A percentile compares a stretch with the other conserved stretches of the same genome.
These are phyloP conservation scores for Phylloscopus whistleri DNA, from an alignment of 2,113 vertebrate species.

Conservation along the genomic window DNA sequence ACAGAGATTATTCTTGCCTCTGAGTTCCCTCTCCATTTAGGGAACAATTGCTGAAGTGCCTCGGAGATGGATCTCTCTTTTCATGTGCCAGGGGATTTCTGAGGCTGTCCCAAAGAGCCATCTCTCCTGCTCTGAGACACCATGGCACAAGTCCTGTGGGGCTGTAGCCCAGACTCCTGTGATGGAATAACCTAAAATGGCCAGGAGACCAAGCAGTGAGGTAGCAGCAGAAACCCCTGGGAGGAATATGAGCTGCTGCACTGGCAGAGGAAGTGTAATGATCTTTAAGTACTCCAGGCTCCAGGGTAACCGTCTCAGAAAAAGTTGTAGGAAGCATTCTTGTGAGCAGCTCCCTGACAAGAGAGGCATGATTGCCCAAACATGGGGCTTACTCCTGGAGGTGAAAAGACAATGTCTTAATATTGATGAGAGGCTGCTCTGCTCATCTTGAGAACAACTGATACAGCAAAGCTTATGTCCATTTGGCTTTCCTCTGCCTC, in stretches of 20 bases:
- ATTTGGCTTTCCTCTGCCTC: not conserved
- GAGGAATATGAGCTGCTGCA: not conserved
- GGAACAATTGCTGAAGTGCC: not conserved
- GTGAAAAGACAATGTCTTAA: not conserved
- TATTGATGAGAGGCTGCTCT: not conserved
- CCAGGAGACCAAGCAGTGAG: not conserved
- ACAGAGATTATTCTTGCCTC: not conserved
- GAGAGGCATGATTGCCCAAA: not conserved
- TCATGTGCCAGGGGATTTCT: not conserved
- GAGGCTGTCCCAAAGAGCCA: not conserved
- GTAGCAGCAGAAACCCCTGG: not conserved
- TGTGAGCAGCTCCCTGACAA: not conserved
- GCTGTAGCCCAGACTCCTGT: not conserved
- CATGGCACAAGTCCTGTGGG: not conserved
- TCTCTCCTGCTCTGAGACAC: not conserved
- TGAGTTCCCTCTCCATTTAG: not conserved
- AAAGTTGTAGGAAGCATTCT: not conserved
- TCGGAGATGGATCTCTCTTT: not conserved
- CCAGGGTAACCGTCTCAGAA: not conserved
- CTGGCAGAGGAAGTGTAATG: not conserved
- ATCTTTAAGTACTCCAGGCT: not conserved
- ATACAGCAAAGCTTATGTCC: not conserved
- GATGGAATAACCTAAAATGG: not conserved
- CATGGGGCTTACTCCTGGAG: not conserved
- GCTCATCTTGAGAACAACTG: not conserved